phyloP scores from a whole-genome alignment of 2,113 vertebrate genomes.

The Albula glossodonta region DNA sequence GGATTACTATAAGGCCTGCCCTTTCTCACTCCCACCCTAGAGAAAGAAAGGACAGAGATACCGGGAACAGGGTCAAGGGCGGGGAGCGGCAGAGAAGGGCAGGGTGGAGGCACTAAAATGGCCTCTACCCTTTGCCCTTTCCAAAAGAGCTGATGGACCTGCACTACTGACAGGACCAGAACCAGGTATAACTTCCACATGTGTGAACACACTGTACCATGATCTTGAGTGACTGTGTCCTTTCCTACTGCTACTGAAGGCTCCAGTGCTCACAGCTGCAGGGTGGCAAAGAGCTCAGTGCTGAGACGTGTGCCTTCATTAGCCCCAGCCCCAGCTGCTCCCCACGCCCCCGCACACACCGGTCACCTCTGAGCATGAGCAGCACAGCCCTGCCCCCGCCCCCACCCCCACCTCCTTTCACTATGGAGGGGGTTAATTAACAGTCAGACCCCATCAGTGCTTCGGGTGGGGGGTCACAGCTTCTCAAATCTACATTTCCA shows the following conservation, averaged over 20 bases:
- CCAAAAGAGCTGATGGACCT: no score
- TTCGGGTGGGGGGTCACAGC: not conserved
- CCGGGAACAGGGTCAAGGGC: not conserved
- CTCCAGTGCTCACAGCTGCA: no score
- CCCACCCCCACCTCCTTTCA: not conserved
- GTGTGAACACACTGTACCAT: constrained; percentile 20
- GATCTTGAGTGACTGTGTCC: not conserved
- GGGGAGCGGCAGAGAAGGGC: not conserved
- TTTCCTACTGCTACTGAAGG: no score
- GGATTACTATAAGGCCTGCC: no score
- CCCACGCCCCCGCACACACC: not conserved
- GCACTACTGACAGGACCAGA: no score
- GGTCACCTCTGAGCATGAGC: not conserved
- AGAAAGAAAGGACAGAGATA: constrained; percentile 11
- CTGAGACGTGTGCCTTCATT: not conserved
- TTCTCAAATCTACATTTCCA: not conserved
- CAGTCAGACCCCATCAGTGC: not conserved
- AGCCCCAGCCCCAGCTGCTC: not conserved
- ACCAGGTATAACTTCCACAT: no score
- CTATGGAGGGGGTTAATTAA: not conserved
- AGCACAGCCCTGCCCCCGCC: not conserved
- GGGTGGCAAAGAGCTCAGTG: not conserved
- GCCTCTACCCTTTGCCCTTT: no score
- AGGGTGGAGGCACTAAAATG: no score
- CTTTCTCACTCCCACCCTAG: not conserved